A percentile compares a stretch with the other conserved stretches of the same genome.
Conservation (phyloP, 92 coral and sea anemone genomes). For the Porites cylindrica region DNA sequence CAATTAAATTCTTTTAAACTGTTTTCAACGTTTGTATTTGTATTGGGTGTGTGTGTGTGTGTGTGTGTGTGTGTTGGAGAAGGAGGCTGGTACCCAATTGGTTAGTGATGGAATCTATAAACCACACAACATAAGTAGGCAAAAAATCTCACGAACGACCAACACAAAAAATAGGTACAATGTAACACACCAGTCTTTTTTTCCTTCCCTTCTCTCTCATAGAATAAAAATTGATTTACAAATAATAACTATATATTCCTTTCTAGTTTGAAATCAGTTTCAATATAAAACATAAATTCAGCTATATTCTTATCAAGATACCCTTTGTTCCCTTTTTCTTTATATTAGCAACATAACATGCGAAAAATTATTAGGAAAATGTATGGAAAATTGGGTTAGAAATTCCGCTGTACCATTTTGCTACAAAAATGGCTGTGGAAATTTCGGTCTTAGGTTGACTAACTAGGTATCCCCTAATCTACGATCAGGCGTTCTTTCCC, state of each 20-base stretch:
- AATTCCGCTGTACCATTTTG: too few species aligned
- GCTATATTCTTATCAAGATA: neutral
- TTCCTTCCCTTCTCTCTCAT: neutral
- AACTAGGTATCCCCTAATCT: too few species aligned
- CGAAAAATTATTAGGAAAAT: too few species aligned
- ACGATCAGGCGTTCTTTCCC: too few species aligned
- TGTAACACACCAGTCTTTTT: neutral
- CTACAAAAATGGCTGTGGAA: too few species aligned
- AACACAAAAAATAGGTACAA: slow-evolving; percentile 10
- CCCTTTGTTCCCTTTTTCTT: neutral
- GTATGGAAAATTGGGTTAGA: too few species aligned
- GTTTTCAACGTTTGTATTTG: neutral
- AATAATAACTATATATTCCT: neutral
- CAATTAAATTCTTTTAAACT: slow-evolving; percentile 8
- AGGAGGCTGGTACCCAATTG: neutral
- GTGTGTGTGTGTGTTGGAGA: neutral
- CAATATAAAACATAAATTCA: neutral
- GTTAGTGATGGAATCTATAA: too few species aligned
- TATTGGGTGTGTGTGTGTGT: neutral
- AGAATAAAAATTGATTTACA: neutral
- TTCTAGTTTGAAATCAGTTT: neutral
- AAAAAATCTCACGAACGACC: too few species aligned
- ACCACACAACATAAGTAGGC: too few species aligned
- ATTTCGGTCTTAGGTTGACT: too few species aligned
- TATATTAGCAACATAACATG: too few species aligned